Conservation (phyloP, 64 coral and sea anemone genomes). For the Cladopsammia gracilis region DNA sequence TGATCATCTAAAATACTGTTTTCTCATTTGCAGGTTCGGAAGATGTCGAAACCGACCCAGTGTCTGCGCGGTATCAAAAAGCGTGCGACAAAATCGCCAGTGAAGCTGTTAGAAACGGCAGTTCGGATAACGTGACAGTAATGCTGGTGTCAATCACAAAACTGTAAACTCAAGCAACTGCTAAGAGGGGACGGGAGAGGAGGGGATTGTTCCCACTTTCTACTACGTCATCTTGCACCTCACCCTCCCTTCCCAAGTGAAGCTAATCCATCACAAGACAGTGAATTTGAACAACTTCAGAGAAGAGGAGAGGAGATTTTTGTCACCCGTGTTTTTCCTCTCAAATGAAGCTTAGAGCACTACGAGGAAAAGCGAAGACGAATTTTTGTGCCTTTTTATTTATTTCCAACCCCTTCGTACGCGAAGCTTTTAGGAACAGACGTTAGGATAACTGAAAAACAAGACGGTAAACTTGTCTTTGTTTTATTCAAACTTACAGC, state of each 20-base stretch:
- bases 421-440: too few species aligned
- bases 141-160: constrained; percentile 87
- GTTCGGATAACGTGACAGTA: constrained; percentile 98
- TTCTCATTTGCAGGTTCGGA: constrained; percentile 15
- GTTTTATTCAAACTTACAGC: too few species aligned
- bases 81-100: constrained; percentile 90
- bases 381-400: too few species aligned
- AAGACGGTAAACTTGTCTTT: too few species aligned
- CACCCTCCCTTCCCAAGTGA: background rate
- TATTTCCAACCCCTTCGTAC: too few species aligned
- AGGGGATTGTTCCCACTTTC: background rate
- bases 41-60: constrained; percentile 51
- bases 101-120: constrained; percentile 96
- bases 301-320: too few species aligned
- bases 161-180: background rate
- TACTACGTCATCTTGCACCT: background rate
- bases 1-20: too few species aligned
- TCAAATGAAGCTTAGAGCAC: too few species aligned
- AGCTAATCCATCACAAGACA: background rate
- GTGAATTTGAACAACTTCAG: too few species aligned
- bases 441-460: too few species aligned
- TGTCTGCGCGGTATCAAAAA: constrained; percentile 59
- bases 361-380: too few species aligned
- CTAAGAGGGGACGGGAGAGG: background rate
- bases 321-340: too few species aligned